Evolutionary conservation across 2,888 invertebrate species (phyloP), one percentile per base, ranked within the genome.

Genomic region (Dilophus febrilis): DNA sequence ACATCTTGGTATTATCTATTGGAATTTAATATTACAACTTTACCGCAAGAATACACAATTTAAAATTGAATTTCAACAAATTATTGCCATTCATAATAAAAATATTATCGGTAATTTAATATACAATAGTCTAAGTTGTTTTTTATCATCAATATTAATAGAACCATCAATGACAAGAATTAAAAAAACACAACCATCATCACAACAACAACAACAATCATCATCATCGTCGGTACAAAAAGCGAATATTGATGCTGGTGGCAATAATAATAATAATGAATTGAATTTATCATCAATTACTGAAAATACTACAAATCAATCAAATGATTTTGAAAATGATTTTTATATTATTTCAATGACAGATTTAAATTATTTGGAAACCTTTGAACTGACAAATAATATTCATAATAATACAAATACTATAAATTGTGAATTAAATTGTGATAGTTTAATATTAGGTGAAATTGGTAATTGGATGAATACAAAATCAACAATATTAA

Each of bases 1-100:
- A 3, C 52, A 57, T 42, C 52, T 60, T 29, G 50, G 55, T 0
- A 53, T 57, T 1, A 45, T 57, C 11, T 57, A 59, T 43, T 62
- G 61, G 61, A 55, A 56, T 8, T 52, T 57, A n/a, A 59, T 53
- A 43, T 54, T 55, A 46, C 57, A 60, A 39, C 48, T 62, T 10
- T 46, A 58, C 2, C 57, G 56, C 44, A 53, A 51, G 6, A 58
- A 53, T 47, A 53, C 55, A 45, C 46, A 53, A 35, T 62, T 59
- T 35, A 57, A 56, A 31, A 52, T 50, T 36, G 55, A 55, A 38
- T 59, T 61, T 44, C 47, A 52, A 16, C 51, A 53, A 48, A 53
- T 52, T 19, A 57, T 55, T 46, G 50, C 40, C 45, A 50, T 35
- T 7, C 17, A 35, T 34, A 22, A 22, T 22, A 26, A 43, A 19